phyloP scores from a whole-genome alignment of 2,888 invertebrate genomes.

The Myopa testacea region DNA sequence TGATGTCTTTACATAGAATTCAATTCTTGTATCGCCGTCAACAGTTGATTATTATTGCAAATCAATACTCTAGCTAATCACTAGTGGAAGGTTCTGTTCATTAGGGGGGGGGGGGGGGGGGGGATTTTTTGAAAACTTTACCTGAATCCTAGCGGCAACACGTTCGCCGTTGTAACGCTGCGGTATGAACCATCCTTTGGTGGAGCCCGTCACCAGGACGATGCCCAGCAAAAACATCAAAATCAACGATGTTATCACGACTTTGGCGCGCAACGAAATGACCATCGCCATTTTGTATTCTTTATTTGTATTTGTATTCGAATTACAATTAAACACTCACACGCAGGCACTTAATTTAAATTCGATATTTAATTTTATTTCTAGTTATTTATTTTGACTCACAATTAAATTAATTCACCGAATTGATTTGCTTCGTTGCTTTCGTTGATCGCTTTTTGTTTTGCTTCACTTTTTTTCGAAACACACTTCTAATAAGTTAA shows the following conservation, averaged over 20 bases:
- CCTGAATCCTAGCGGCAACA: slow-evolving; percentile 73
- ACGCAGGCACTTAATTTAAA: background rate
- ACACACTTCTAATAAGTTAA: too few species aligned
- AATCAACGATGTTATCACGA: slow-evolving; percentile 73
- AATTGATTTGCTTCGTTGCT: background rate
- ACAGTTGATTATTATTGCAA: too few species aligned
- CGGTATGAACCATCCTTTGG: slow-evolving; percentile 75
- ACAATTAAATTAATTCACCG: slow-evolving; percentile 17
- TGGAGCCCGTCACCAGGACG: slow-evolving; percentile 72
- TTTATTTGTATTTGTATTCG: slow-evolving; percentile 23
- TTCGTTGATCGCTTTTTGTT: too few species aligned
- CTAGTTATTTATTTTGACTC: slow-evolving; percentile 9
- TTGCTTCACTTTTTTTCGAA: too few species aligned
- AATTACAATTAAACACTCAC: too few species aligned
- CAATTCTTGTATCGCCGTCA: too few species aligned
- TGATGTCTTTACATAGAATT: too few species aligned
- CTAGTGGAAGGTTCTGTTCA: too few species aligned
- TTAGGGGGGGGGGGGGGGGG: too few species aligned
- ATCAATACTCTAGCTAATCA: too few species aligned
- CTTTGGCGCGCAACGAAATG: slow-evolving; percentile 74
- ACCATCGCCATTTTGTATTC: slow-evolving; percentile 73
- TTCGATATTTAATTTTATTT: slow-evolving; percentile 28
- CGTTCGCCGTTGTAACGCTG: slow-evolving; percentile 70
- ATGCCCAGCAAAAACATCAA: slow-evolving; percentile 72
- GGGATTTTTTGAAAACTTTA: slow-evolving; percentile 57